These are phyloP conservation scores for Gryllus longicercus DNA, from an alignment of 2,888 invertebrate species.

Conservation along the genomic window DNA sequence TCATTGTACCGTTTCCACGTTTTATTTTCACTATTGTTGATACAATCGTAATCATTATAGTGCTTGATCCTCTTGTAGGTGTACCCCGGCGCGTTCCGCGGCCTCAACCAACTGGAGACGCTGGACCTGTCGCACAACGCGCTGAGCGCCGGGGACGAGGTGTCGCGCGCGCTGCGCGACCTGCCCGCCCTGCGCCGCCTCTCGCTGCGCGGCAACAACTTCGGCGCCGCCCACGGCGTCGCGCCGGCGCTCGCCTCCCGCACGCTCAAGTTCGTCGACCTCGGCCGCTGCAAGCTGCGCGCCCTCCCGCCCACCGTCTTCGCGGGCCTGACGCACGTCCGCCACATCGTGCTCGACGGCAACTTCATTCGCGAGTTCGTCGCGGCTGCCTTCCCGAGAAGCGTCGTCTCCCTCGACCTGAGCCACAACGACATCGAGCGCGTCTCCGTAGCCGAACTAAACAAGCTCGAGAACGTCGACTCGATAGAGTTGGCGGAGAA, in stretches of 20 bases:
- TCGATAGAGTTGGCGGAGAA: background rate
- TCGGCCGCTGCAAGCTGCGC: background rate
- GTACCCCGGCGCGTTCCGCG: background rate
- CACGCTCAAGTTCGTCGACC: constrained; percentile 1
- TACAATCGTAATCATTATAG: no score
- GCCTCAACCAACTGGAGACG: background rate
- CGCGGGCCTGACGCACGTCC: background rate
- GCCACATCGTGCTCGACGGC: background rate
- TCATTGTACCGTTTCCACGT: no score
- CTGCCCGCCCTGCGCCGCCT: background rate
- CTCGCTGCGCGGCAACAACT: background rate
- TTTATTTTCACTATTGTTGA: no score
- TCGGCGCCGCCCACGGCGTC: background rate
- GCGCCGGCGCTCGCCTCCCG: background rate
- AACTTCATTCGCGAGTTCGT: background rate
- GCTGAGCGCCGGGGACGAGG: constrained; percentile 5
- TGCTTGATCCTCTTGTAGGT: background rate
- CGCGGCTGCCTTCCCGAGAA: background rate
- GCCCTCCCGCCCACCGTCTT: background rate
- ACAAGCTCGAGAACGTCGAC: background rate
- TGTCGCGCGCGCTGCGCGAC: background rate
- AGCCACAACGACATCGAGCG: constrained; percentile 4
- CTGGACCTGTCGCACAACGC: constrained; percentile 1
- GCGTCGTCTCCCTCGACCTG: background rate
- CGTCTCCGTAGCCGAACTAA: background rate